These are phyloP conservation scores for Tribolium freemani DNA, from an alignment of 2,888 invertebrate species.

Conservation along the genomic window DNA sequence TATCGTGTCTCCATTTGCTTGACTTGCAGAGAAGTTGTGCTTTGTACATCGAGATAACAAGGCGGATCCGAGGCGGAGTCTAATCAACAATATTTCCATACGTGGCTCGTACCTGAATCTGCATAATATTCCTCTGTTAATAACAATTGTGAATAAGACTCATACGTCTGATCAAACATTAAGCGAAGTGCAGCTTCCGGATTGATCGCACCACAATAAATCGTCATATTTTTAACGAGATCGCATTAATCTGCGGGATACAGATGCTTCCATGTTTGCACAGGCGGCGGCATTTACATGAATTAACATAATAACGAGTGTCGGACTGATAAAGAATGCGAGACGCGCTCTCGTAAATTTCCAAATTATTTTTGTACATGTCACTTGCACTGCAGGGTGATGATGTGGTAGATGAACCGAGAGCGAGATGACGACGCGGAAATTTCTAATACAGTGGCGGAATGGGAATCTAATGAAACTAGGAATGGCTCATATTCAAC, in stretches of 20 bases:
- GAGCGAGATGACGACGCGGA: background rate
- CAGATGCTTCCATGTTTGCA: constrained; percentile 46
- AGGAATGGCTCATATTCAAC: too few species aligned
- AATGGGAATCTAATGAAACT: background rate
- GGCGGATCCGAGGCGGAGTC: background rate
- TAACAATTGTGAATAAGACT: constrained; percentile 27
- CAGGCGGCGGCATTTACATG: constrained; percentile 45
- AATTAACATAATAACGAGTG: constrained; percentile 50
- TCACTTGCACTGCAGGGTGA: constrained; percentile 12
- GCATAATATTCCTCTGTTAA: constrained; percentile 41
- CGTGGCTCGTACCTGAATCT: constrained; percentile 38
- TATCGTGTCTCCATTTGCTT: background rate
- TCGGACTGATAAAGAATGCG: constrained; percentile 38
- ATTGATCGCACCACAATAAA: constrained; percentile 39
- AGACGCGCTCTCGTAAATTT: constrained; percentile 14
- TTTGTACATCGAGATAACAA: constrained; percentile 25
- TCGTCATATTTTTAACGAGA: constrained; percentile 45
- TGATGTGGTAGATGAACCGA: background rate
- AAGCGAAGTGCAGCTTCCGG: constrained; percentile 47
- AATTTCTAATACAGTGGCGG: background rate
- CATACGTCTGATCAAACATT: constrained; percentile 23
- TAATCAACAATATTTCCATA: constrained; percentile 39
- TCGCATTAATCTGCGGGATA: constrained; percentile 45
- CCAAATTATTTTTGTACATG: constrained; percentile 32
- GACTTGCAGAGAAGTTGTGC: constrained; percentile 21